Base-by-base conservation (phyloP, 2,797 vertebrate genomes). In the Clarias fuscus region DNA sequence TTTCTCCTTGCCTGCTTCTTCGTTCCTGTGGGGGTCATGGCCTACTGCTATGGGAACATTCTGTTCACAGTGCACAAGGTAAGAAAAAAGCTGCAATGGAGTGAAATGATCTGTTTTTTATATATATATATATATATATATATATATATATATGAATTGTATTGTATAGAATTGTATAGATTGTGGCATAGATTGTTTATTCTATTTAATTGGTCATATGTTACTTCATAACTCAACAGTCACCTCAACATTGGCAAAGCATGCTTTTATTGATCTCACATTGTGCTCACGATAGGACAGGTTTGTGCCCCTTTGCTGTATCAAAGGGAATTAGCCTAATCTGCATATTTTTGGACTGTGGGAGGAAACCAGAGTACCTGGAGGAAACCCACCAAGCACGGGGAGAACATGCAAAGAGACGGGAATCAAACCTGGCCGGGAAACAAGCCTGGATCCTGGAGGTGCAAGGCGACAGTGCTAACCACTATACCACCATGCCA, bases 11-110 rank as follows among this genome's bases (percentile, higher is more conserved):
- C 95, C 87, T 98, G 97, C 85, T 94, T 98, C 90, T 96, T 97
- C 61, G 95, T 94, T 37, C 98, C 98, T 10, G 92, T 99, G 88
- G 96, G 96, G 0, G 92, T 98, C 90, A 97, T 98, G 94, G 94
- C 95, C 85, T 98, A 97, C 92, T 99, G 97, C 94, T 98, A 98
- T 15, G 96, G 97, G 27, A 97, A 98, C 91, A 97, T 99, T 93
- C 93, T 99, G 48, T 97, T 97, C 67, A 95, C 96, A 30, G 94
- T 98, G 87, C 93, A 95, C 92, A 98, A 96, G 97, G 98, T 99
- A 93, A 96, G 96, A 56, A 77, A 40, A 82, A 37, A 67, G 33
- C 22, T 43, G 1, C 59, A 80, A 11, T 14, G 13, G 53, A 56
- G 53, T 56, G 53, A 53, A 53, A 53, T 53, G 11, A 14, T 53